A percentile compares a stretch with the other conserved stretches of the same genome.
Conservation (phyloP, 1,140 invertebrate genomes). For the Macrobrachium nipponense region DNA sequence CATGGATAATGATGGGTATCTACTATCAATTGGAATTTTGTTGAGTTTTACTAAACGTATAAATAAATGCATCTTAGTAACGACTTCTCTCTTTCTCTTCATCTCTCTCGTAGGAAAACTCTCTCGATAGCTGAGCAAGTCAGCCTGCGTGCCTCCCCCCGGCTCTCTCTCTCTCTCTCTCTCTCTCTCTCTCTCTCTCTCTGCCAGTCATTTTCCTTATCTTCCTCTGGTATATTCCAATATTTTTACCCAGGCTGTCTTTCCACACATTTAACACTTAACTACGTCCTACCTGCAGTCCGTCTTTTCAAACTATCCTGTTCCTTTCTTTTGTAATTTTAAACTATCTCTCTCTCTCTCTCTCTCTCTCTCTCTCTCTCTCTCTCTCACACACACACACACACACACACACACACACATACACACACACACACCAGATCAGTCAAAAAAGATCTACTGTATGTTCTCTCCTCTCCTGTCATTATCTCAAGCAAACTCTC, state of each 20-base stretch:
- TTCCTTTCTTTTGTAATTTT: neutral
- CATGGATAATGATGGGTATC: no score
- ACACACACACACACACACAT: no score
- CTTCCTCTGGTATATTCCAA: neutral
- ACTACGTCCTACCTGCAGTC: neutral
- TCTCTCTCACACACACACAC: neutral
- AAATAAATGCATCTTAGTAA: no score
- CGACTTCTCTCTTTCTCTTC: no score
- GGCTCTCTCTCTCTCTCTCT: neutral
- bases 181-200: constrained; percentile 5
- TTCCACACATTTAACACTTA: neutral
- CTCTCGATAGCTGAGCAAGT: no score
- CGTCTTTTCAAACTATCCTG: no score
- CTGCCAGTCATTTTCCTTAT: neutral
- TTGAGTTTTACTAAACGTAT: no score
- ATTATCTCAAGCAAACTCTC: no score
- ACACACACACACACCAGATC: no score
- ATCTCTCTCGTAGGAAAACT: no score
- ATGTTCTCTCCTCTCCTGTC: neutral
- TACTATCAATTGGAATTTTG: no score
- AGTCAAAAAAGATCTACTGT: neutral
- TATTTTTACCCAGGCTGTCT: no score
- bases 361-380: constrained; percentile 1
- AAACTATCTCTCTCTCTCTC: neutral
- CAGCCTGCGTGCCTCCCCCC: neutral